phyloP scores from a whole-genome alignment of 2,797 vertebrate genomes.

The Hephaestus fuliginosus region DNA sequence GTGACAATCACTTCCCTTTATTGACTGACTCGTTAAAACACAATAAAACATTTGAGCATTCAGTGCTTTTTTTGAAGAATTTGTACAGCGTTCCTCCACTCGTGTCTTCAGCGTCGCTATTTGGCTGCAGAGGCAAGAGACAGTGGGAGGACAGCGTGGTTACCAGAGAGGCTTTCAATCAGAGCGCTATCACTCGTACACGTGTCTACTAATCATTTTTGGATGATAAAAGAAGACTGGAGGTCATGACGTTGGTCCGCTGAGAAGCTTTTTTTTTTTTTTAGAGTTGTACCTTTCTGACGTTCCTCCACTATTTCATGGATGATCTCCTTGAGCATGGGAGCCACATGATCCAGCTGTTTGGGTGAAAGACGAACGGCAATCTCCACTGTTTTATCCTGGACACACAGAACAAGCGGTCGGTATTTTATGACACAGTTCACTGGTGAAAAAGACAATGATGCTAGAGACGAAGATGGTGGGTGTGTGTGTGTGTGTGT shows the following conservation, averaged over 20 bases:
- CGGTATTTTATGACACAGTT: not conserved
- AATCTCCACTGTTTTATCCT: slow-evolving; percentile 79
- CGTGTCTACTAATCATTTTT: slow-evolving; percentile 14
- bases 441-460: not conserved
- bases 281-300: slow-evolving; percentile 65
- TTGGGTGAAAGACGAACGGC: slow-evolving; percentile 72
- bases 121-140: slow-evolving; percentile 69
- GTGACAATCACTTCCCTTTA: slow-evolving; percentile 69
- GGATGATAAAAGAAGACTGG: slow-evolving; percentile 19
- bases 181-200: not conserved
- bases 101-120: slow-evolving; percentile 30
- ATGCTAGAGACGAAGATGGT: not conserved
- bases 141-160: slow-evolving; percentile 25
- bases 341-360: slow-evolving; percentile 74
- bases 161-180: slow-evolving; percentile 28
- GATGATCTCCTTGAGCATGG: slow-evolving; percentile 75
- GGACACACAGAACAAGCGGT: slow-evolving; percentile 11
- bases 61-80: slow-evolving; percentile 58
- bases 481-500: slow-evolving; percentile 11
- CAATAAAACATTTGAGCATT: slow-evolving; percentile 63
- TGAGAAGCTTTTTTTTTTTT: not conserved
- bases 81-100: slow-evolving; percentile 49
- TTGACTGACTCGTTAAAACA: slow-evolving; percentile 71
- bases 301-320: slow-evolving; percentile 72
- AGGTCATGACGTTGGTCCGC: not conserved